Conservation (phyloP, 2,113 vertebrate species). For the Myocastor coypus region DNA sequence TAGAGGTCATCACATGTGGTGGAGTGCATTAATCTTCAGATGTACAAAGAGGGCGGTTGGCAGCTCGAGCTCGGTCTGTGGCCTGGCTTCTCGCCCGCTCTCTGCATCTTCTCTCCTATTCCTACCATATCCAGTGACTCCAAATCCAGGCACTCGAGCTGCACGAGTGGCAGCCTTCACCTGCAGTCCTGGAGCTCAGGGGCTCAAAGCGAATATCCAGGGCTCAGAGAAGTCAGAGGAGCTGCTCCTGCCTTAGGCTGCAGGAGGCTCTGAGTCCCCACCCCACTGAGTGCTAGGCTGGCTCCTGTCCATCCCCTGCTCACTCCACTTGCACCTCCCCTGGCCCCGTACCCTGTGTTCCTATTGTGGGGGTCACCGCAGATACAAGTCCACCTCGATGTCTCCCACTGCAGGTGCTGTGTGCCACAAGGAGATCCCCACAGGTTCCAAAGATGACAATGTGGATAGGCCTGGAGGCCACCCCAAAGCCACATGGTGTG, state of each 20-base stretch:
- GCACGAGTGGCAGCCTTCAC: background rate
- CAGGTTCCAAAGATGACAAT: background rate
- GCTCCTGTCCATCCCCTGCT: no score
- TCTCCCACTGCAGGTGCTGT: background rate
- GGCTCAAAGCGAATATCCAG: background rate
- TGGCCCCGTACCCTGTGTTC: background rate
- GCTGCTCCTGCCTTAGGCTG: background rate
- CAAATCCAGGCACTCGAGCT: background rate
- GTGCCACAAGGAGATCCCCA: background rate
- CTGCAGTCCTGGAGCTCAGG: background rate
- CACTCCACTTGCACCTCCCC: background rate
- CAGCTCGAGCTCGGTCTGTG: background rate
- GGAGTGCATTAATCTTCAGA: background rate
- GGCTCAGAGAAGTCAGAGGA: background rate
- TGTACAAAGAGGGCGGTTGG: background rate
- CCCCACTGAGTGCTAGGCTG: background rate
- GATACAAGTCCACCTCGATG: background rate
- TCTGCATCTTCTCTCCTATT: background rate
- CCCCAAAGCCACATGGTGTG: background rate
- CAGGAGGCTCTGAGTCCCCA: background rate
- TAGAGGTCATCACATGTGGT: background rate
- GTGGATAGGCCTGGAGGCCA: background rate
- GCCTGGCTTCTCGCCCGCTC: background rate
- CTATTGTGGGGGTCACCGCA: background rate
- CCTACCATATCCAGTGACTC: background rate